phyloP scores from a whole-genome alignment of 2,888 invertebrate genomes.

The Hyposoter didymator region DNA sequence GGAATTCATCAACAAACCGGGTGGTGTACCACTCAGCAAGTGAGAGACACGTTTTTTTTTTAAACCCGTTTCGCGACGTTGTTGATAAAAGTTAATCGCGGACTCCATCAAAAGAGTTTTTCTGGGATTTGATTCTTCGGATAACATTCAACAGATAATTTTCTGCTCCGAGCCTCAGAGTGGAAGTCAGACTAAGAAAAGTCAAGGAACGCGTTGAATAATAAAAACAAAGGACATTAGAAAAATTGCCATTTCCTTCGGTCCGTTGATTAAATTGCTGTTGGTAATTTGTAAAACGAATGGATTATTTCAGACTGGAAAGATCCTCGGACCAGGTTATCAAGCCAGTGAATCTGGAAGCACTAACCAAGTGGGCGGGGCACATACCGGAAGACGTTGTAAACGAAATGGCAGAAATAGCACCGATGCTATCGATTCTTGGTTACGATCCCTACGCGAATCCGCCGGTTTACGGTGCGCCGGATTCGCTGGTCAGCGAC shows the following conservation, averaged over 20 bases:
- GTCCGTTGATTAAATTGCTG: background rate
- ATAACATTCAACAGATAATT: no score
- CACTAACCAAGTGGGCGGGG: slow-evolving; percentile 96
- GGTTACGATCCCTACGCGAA: slow-evolving; percentile 99
- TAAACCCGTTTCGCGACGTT: background rate
- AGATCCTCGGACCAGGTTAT: slow-evolving; percentile 99
- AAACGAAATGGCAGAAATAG: slow-evolving; percentile 95
- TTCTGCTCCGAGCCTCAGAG: no score
- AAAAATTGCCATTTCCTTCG: background rate
- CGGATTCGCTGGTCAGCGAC: slow-evolving; percentile 90
- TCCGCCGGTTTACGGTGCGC: slow-evolving; percentile 97
- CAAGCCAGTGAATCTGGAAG: slow-evolving; percentile 98
- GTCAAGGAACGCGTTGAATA: no score
- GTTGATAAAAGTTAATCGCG: background rate
- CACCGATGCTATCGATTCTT: slow-evolving; percentile 96
- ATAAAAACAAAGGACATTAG: background rate
- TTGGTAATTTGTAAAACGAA: background rate
- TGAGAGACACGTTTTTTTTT: slow-evolving; percentile 84
- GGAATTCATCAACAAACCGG: slow-evolving; percentile 97
- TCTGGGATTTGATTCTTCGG: no score
- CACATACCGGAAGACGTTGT: slow-evolving; percentile 96
- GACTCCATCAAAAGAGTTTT: no score
- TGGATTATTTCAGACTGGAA: slow-evolving; percentile 90
- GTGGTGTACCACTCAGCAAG: slow-evolving; percentile 98
- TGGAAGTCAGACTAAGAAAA: no score